Evolutionary conservation across 2,797 vertebrate species (phyloP).

Genomic region (Coluber constrictor): DNA sequence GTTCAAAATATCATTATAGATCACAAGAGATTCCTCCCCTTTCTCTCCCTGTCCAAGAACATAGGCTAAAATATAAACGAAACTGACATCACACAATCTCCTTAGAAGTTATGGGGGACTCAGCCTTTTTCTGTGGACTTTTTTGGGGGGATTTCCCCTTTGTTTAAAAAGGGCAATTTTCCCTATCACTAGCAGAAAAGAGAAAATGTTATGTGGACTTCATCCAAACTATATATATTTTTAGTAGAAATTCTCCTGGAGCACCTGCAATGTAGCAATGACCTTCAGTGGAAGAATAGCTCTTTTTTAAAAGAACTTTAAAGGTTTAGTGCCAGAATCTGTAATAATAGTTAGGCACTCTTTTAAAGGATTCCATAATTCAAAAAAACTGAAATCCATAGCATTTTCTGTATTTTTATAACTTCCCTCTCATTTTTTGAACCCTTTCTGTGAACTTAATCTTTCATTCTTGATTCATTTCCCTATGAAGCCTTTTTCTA

Average conservation of each 20-base stretch:
- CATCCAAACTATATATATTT: background rate
- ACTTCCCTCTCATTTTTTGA: background rate
- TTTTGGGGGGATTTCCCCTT: background rate
- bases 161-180: background rate
- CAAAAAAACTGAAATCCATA: background rate
- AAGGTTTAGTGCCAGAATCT: constrained; percentile 3
- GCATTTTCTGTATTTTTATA: constrained; percentile 18
- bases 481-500: constrained; percentile 15
- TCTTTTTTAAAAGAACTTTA: constrained; percentile 8
- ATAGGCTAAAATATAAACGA: background rate
- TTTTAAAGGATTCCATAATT: constrained; percentile 28
- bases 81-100: background rate
- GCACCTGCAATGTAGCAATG: background rate
- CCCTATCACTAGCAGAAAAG: background rate
- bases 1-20: background rate
- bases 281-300: constrained; percentile 15
- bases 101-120: background rate
- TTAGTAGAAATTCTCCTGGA: background rate
- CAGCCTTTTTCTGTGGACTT: background rate
- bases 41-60: background rate
- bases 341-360: background rate
- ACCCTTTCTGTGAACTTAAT: constrained; percentile 36
- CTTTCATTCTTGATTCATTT: constrained; percentile 38
- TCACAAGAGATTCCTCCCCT: background rate
- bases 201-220: background rate